Base-by-base conservation (phyloP, 2,113 vertebrate genomes). In the Colaptes auratus region DNA sequence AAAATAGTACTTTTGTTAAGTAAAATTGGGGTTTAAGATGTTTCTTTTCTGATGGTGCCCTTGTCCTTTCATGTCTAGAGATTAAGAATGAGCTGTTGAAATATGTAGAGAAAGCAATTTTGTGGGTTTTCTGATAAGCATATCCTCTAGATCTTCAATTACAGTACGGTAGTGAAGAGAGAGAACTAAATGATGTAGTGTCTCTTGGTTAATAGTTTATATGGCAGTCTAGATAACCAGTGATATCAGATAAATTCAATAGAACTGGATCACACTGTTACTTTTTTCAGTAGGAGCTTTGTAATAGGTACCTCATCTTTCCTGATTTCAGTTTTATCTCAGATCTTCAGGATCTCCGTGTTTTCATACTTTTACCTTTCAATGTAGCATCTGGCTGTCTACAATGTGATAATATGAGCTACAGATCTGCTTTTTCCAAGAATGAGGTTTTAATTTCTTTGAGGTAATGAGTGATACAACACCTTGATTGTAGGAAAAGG, bases 91-190 rank as follows among this genome's bases (percentile, higher is more conserved):
- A 89, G 48, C 61, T 91, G 92, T 76, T 65, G 59, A 82, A 96
- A 93, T 79, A 75, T 2, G 1, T 28, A 77, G 85, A 42, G 59
- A 70, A 77, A 4, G 0, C 35, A 77, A 6, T 39, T 80, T 46
- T 77, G n/a, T 86, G 48, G 9, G 12, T 1, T 66, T 89, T 90
- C 86, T 0, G 56, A 83, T 95, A 96, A 91, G 79, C n/a, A 16
- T 88, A 94, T 96, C 90, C 61, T 67, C 60, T 67, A 77, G 75
- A 91, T 93, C 90, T 94, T 95, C 85, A 94, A 80, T 95, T 88
- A 88, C 46, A 83, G n/a, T 63, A 10, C 44, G 46, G 48, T 23
- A 52, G 44, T 30, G 55, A 95, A 77, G 24, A 89, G 72, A 86
- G 56, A 80, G 92, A 70, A 77, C 9, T 30, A 76, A 90, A 86